Evolutionary conservation across 2,113 vertebrate species (phyloP).

Genomic region (Ciconia boyciana): DNA sequence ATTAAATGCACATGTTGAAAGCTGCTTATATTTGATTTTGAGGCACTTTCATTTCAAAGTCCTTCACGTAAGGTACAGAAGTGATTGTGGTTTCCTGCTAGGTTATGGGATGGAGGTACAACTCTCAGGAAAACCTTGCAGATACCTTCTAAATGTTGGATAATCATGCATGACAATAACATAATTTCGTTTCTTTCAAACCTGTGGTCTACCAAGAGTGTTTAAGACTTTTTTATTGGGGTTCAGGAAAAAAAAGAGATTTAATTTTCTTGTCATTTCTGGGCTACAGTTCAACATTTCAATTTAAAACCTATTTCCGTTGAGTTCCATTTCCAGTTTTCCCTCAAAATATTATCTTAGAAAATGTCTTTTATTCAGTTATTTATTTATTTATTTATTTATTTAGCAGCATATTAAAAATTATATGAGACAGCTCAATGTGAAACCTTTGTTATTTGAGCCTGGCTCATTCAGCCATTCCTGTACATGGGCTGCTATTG

Average conservation of each 20-base stretch:
- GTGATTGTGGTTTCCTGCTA: conserved; percentile 80
- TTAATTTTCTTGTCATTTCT: conserved; percentile 66
- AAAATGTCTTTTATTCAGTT: conserved; percentile 14
- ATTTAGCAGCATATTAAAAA: conserved; percentile 42
- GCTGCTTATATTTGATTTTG: conserved; percentile 73
- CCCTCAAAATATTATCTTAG: conserved; percentile 56
- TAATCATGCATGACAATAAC: conserved; percentile 65
- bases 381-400: conserved; percentile 16
- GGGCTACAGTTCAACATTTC: conserved; percentile 63
- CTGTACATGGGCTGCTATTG: conserved; percentile 8
- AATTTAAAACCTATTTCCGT: conserved; percentile 59
- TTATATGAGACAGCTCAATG: conserved; percentile 6
- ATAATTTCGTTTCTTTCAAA: conserved; percentile 59
- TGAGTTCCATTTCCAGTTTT: conserved; percentile 54
- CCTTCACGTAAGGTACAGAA: conserved; percentile 74
- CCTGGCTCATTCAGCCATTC: neutral
- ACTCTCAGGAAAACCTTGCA: conserved; percentile 51
- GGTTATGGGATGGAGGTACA: conserved; percentile 52
- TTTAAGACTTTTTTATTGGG: conserved; percentile 60
- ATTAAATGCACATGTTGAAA: conserved; percentile 82
- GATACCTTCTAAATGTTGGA: conserved; percentile 54
- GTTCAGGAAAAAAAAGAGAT: conserved; percentile 34
- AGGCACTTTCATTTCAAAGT: conserved; percentile 67
- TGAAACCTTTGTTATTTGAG: conserved; percentile 40
- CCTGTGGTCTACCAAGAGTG: conserved; percentile 29